Base-by-base conservation (phyloP, 2,113 vertebrate species). In the Cichladusa arquata region DNA sequence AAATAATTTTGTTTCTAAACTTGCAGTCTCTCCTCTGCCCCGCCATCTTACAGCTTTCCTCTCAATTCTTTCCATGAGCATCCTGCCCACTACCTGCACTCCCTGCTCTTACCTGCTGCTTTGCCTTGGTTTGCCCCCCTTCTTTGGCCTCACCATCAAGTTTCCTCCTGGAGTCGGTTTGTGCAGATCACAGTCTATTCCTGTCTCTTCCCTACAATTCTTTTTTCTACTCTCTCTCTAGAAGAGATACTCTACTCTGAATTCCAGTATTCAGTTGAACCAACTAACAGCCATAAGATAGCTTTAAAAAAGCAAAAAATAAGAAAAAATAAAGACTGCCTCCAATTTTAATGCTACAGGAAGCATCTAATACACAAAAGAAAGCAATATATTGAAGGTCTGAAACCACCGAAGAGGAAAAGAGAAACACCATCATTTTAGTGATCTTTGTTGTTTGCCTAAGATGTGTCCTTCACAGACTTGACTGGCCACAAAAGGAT, bases 341-440 rank as follows among this genome's bases (percentile, higher is more conserved):
- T 95, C 51, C 11, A 81, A 88, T 85, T 95, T 70, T 93, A 97
- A 96, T 95, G 91, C 93, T 80, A 93, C 62, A 54, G 24, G 58
- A 51, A 88, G 42, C 84, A 95, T 85, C 69, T 58, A 85, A 94
- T 57, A 81, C 25, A 80, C 53, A 73, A 85, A 56, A 2, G 31
- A 67, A 77, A 57, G 50, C 50, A 92, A 58, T 26, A n/a, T 2
- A 73, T 6, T 36, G 10, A 82, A 87, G 44, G 61, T 36, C 42
- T 64, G 42, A 60, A 86, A 82, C 12, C 48, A 67, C 0, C 94
- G 74, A 70, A 69, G 67, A 89, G 76, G 69, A 74, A 66, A 38
- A 90, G 80, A 65, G 65, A 86, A 90, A 86, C 14, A 45, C 33
- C 44, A 61, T 38, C 14, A 29, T 51, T 89, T 89, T 76, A 87